Evolutionary conservation across 1,140 invertebrate genomes (phyloP), one percentile per base, ranked within the genome.

Genomic region (Orius insidiosus): DNA sequence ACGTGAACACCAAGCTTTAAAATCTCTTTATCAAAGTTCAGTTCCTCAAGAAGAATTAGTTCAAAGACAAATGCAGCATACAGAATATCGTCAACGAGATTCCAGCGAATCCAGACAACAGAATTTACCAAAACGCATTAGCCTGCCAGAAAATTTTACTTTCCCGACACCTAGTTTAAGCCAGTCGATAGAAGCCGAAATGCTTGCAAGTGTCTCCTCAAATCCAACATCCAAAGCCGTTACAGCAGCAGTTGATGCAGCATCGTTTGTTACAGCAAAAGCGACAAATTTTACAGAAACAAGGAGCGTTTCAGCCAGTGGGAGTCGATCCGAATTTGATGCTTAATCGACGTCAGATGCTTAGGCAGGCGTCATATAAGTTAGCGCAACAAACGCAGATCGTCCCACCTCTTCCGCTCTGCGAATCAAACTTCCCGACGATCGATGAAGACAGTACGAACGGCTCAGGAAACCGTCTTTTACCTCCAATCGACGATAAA

Each of bases 351-450:
- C 65, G 77, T 39, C 78, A 80, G 51, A 78, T 85, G 68, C 66
- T 83, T 11, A 60, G 81, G 1, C 80, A 85, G 54, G 75, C 78
- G 44, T 83, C 80, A 36, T 84, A 84, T 59, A 83, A 83, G 58
- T 50, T 75, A 42, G 71, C 72, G 47, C 72, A 74, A 58, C 69
- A 71, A 56, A 67, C 66, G 19, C 68, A 69, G 45, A 63, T 71
- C 30, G 63, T 68, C 11, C 67, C 65, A 30, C 63, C 66, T 16
- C 58, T 67, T 47, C 60, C 63, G 34, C 54, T 43, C 38, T 10
- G 18, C 9, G 47, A 51, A 9, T 46, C 42, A n/a, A 51, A 52
- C 11, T 48, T 53, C 32, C 48, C 48, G 16, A 31, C 52, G 8
- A 54, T 54, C 8, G 48, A 46, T 8, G 52, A 53, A 52, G 49